Evolutionary conservation across 2,797 vertebrate species (phyloP), one percentile per base, ranked within the genome.

Genomic region (Sebastes iracundus): DNA sequence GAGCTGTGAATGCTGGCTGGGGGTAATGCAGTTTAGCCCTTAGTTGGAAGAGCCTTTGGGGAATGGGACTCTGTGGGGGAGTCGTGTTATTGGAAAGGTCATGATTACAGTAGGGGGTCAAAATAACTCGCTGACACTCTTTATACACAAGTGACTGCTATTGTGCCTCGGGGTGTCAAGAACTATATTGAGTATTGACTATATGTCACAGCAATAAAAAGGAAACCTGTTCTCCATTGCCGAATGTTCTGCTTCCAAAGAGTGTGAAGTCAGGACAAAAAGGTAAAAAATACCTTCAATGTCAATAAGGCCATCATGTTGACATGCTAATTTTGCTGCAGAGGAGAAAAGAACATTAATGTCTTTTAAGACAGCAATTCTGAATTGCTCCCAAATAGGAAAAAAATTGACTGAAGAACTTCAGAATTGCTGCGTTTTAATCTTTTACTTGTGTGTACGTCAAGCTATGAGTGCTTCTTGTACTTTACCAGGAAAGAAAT

Each of bases 121-220:
- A 93, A 96, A 95, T 94, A 95, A 95, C 95, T 95, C 86, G 93
- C 94, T 95, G 93, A 95, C 94, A 95, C 91, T 94, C 94, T 91
- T 93, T 95, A 94, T 94, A 94, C 95, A 95, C 94, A 92, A 95
- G 93, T 93, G 94, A 92, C 93, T 93, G 93, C 93, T 86, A 90
- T 82, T 88, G 90, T 89, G 92, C 95, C 93, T 93, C 86, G 11
- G 94, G 94, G 93, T 93, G 93, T 94, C 92, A 83, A 93, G 93
- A 94, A 94, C 94, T 95, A 96, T 96, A 96, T 96, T 96, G 95
- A 95, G 94, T 95, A 96, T 96, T 95, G 95, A 96, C 95, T 95
- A 94, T 93, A 87, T 95, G 95, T 96, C 96, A 96, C 83, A 89
- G 91, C 94, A 94, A 95, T 95, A 95, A 95, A 96, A 94, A 94